A percentile compares a stretch with the other conserved stretches of the same genome.
Conservation (phyloP, 2,797 vertebrate genomes). For the Carcharodon carcharias region DNA sequence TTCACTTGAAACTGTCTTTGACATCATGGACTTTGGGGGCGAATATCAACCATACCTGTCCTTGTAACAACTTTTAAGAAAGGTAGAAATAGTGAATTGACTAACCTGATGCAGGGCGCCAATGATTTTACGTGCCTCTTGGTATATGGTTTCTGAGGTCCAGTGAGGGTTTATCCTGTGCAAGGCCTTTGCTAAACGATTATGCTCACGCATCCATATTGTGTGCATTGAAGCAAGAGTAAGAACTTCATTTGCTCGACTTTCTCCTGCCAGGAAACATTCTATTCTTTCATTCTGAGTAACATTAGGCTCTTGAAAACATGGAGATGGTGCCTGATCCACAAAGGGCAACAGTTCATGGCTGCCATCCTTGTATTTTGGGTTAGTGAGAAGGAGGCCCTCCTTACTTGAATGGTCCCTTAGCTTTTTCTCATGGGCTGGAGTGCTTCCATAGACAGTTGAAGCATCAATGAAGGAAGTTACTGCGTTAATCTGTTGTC, state of each 20-base stretch:
- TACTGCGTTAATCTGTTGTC: conserved; percentile 79
- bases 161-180: conserved; percentile 72
- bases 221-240: conserved; percentile 73
- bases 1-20: background rate
- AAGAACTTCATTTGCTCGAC: conserved; percentile 73
- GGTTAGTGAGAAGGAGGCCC: conserved; percentile 70
- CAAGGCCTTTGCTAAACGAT: conserved; percentile 69
- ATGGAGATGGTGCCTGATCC: conserved; percentile 54
- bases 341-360: conserved; percentile 69
- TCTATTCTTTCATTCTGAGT: conserved; percentile 56
- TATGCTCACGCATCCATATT: conserved; percentile 87
- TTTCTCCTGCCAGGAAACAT: conserved; percentile 82
- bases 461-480: conserved; percentile 90
- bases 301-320: conserved; percentile 53
- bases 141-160: conserved; percentile 70
- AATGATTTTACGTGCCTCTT: conserved; percentile 82
- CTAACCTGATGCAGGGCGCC: conserved; percentile 88
- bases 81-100: background rate
- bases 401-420: conserved; percentile 65
- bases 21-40: background rate
- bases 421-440: conserved; percentile 54
- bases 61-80: background rate
- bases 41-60: background rate
- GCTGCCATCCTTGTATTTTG: conserved; percentile 57
- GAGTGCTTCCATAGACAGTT: conserved; percentile 72